Conservation (phyloP, 1,140 invertebrate species). For the Neodiprion lecontei region DNA sequence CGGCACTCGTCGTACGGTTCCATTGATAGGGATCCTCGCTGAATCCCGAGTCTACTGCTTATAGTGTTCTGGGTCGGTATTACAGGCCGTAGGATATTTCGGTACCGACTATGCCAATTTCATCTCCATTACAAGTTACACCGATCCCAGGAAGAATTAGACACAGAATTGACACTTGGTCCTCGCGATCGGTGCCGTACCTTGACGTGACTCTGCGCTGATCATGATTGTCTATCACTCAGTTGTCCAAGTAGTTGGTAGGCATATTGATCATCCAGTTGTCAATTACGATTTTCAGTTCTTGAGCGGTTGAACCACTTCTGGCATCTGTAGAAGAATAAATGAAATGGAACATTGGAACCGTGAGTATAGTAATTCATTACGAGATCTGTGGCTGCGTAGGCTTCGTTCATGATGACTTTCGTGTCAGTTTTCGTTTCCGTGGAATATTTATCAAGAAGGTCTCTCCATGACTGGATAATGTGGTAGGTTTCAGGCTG, state of each 20-base stretch:
- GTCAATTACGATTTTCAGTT: constrained; percentile 64
- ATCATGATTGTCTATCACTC: constrained; percentile 63
- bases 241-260: constrained; percentile 57
- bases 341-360: constrained; percentile 67
- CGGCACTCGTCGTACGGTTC: constrained; percentile 63
- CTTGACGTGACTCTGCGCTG: constrained; percentile 59
- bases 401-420: constrained; percentile 71
- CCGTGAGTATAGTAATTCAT: constrained; percentile 70
- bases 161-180: constrained; percentile 73
- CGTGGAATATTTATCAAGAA: constrained; percentile 64
- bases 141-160: constrained; percentile 75
- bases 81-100: constrained; percentile 61
- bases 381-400: constrained; percentile 61
- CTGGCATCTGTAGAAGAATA: constrained; percentile 60
- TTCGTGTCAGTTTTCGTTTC: constrained; percentile 53
- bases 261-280: constrained; percentile 67
- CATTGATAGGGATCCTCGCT: constrained; percentile 70
- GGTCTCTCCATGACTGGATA: constrained; percentile 66
- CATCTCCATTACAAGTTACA: constrained; percentile 81
- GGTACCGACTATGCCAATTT: constrained; percentile 74
- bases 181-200: constrained; percentile 67
- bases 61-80: constrained; percentile 56
- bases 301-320: constrained; percentile 60
- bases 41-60: constrained; percentile 62
- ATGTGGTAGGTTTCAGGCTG: constrained; percentile 67